Base-by-base conservation (phyloP, 2,888 invertebrate genomes). In the Zootermopsis nevadensis region DNA sequence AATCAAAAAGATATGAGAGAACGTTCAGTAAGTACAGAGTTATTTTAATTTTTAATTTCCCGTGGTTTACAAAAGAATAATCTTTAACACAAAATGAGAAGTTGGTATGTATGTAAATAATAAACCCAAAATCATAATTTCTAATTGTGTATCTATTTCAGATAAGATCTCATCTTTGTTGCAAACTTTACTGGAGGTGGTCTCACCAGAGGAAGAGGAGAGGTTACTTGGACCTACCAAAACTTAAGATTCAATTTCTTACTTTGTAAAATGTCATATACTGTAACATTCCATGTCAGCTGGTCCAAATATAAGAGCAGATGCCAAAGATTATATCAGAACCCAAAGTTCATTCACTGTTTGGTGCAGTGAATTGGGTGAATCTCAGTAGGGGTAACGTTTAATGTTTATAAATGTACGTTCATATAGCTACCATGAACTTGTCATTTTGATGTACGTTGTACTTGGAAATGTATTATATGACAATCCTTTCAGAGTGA, bases 1-100 rank as follows among this genome's bases (percentile, higher is more conserved):
- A 85, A 55, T 83, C 85, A 19, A 30, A 79, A 27, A 67, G 31
- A 15, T 83, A 84, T 72, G 83, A 80, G n/a, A n/a, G 27, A n/a
- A 12, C n/a, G n/a, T 27, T 60, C n/a, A 60, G 60, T 60, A 60
- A 60, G 60, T 33, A 33, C 27, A 66, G 27, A 30, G 4, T n/a
- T 27, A 60, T 6, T 27, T 8, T 66, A 15, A 27, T 15, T 66
- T 66, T 30, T 66, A 12, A 27, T 30, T 66, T 66, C 15, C 19
- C 15, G 27, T 27, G 6, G 10, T 66, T 12, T 66, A 19, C 48
- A 22, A 19, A 19, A 19, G 48, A 66, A 10, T 66, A 69, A 69
- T 4, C 33, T 6, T 33, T 12, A 15, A 10, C n/a, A n/a, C n/a
- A n/a, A 10, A 33, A 33, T 31, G 27, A 33, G 15, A 27, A 66